A percentile compares a stretch with the other conserved stretches of the same genome.
Conservation (phyloP, 2,113 vertebrate genomes). For the Leucosticte australis region DNA sequence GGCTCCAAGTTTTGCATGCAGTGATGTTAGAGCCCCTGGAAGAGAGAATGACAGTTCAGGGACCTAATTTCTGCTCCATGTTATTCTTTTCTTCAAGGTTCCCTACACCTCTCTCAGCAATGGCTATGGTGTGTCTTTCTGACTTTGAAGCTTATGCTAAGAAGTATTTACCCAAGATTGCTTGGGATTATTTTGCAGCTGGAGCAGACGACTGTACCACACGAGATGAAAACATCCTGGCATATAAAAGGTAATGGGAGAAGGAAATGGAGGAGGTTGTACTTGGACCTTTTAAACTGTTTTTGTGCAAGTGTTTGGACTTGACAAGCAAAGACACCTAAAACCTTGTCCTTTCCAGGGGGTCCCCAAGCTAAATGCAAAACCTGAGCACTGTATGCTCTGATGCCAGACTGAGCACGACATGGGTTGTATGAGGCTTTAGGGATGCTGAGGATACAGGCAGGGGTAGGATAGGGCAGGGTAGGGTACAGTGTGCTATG, state of each 20-base stretch:
- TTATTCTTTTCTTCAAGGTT: slow-evolving; percentile 58
- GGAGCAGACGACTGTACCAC: slow-evolving; percentile 88
- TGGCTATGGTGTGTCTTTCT: slow-evolving; percentile 88
- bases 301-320: background rate
- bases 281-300: background rate
- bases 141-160: slow-evolving; percentile 90
- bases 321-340: background rate
- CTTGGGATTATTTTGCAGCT: slow-evolving; percentile 90
- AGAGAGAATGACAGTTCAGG: background rate
- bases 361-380: background rate
- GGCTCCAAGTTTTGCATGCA: background rate
- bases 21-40: background rate
- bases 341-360: background rate
- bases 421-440: background rate
- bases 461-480: background rate
- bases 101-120: slow-evolving; percentile 68
- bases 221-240: slow-evolving; percentile 85
- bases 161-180: slow-evolving; percentile 83
- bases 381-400: background rate
- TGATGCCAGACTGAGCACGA: background rate
- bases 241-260: slow-evolving; percentile 83
- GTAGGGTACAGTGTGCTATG: background rate
- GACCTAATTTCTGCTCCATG: background rate
- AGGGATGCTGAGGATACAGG: background rate
- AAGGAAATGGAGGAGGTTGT: background rate